phyloP scores from a whole-genome alignment of 2,113 vertebrate genomes.

The Plestiodon gilberti region DNA sequence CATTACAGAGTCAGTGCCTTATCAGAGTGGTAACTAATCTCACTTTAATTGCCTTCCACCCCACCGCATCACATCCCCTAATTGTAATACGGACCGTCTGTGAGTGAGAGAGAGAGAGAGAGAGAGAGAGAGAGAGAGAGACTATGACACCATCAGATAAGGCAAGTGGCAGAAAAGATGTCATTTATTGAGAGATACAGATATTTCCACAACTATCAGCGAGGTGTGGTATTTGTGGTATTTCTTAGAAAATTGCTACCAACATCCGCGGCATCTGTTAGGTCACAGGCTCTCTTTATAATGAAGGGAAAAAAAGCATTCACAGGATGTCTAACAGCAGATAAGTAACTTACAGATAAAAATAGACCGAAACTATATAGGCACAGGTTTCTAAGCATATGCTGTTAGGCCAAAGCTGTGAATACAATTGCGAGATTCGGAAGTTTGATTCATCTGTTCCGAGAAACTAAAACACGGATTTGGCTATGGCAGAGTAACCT shows the following conservation, averaged over 20 bases:
- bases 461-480: neutral
- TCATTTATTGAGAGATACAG: accelerated
- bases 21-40: conserved; percentile 35
- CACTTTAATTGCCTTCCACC: conserved; percentile 35
- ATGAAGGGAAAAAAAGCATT: conserved; percentile 1
- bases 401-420: neutral
- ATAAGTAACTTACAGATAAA: conserved; percentile 51
- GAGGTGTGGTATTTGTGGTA: neutral
- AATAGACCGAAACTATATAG: conserved; percentile 28
- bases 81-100: neutral
- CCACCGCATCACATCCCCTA: conserved; percentile 22
- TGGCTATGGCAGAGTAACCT: neutral
- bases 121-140: neutral
- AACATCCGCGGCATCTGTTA: neutral
- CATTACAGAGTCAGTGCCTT: conserved; percentile 35
- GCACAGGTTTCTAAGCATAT: neutral
- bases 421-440: conserved; percentile 1
- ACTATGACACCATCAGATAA: conserved; percentile 8
- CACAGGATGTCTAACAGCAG: conserved; percentile 34
- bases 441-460: conserved; percentile 5
- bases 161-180: neutral
- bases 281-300: conserved; percentile 29
- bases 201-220: neutral
- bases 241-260: conserved; percentile 60
- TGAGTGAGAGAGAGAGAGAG: conserved; percentile 2